phyloP scores from a whole-genome alignment of 2,797 vertebrate species.

The Pangasius larnaudii region DNA sequence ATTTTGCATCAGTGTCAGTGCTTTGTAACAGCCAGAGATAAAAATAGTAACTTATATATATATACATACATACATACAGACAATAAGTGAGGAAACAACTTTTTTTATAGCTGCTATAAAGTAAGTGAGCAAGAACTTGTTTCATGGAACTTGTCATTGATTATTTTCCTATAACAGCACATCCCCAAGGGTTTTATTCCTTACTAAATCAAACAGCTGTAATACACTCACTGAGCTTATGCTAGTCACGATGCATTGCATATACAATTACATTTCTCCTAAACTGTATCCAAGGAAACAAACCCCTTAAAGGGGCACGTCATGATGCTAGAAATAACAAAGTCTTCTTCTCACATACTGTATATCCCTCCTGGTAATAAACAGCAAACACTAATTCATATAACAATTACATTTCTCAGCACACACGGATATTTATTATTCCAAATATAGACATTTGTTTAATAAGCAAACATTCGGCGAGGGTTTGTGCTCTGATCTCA shows the following conservation, averaged over 20 bases:
- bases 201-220: neutral
- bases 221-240: neutral
- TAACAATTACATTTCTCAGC: constrained; percentile 52
- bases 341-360: constrained; percentile 21
- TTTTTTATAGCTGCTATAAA: neutral
- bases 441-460: constrained; percentile 61
- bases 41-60: neutral
- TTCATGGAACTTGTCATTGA: neutral
- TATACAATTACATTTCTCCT: neutral
- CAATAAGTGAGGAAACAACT: neutral
- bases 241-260: neutral
- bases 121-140: neutral
- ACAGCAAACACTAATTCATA: constrained; percentile 51
- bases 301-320: constrained; percentile 8
- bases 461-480: constrained; percentile 62
- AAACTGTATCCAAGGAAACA: constrained; percentile 13
- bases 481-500: constrained; percentile 71
- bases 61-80: too few relatives aligned
- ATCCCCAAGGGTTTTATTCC: neutral
- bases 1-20: neutral
- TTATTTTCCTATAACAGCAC: neutral
- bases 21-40: neutral
- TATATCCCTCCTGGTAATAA: constrained; percentile 39
- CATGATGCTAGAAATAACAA: constrained; percentile 39
- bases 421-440: constrained; percentile 57